Percentiles rank a stretch among this genome's conserved stretches.
Conservation (phyloP, 2,113 vertebrate genomes). For the Triplophysa dalaica region DNA sequence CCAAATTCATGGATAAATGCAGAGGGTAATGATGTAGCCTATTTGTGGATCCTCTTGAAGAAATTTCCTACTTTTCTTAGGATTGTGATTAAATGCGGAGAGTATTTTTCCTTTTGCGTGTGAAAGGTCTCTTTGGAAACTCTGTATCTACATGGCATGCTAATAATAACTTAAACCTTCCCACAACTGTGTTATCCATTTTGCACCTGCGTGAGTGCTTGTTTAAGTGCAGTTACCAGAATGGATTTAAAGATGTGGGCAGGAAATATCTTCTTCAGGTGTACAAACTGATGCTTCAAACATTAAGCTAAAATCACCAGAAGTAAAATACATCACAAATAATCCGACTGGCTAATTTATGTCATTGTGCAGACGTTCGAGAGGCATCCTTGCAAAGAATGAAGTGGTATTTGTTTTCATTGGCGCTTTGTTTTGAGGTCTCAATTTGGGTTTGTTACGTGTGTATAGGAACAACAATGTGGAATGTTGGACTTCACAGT, state of each 20-base stretch:
- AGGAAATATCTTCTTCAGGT: not conserved
- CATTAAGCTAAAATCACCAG: not conserved
- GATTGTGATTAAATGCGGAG: not conserved
- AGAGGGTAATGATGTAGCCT: constrained; percentile 1
- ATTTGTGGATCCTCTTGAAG: not conserved
- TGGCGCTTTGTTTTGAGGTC: no score
- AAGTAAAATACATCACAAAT: not conserved
- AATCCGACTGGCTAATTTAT: not conserved
- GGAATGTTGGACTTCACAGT: no score
- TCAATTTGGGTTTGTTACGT: no score
- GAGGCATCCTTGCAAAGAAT: not conserved
- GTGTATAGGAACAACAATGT: not conserved
- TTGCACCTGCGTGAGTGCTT: constrained; percentile 18
- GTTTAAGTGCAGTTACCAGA: constrained; percentile 2
- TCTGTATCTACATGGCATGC: not conserved
- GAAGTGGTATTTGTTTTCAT: no score
- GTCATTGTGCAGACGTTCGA: not conserved
- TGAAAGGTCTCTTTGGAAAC: not conserved
- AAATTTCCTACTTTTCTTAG: not conserved
- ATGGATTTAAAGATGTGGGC: constrained; percentile 5
- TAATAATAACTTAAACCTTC: not conserved
- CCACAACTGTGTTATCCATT: not conserved
- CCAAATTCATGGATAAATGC: not conserved
- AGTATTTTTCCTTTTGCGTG: not conserved
- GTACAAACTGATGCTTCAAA: not conserved